These are phyloP conservation scores for Gallinago nigripennis DNA, from an alignment of 2,797 vertebrate species.

Conservation along the genomic window DNA sequence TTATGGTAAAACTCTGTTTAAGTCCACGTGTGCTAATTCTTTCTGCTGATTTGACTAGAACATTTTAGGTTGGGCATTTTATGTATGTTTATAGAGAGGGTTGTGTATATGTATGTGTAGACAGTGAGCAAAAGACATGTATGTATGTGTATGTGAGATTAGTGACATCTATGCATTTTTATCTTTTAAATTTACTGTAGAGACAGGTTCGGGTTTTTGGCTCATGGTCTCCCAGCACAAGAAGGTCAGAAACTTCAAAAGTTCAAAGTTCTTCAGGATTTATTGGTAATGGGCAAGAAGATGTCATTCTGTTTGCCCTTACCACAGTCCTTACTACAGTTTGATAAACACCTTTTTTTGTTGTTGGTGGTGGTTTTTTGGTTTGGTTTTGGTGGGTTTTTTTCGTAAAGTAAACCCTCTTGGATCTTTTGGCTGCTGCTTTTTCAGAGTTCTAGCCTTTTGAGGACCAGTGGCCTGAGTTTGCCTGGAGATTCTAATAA, in stretches of 20 bases:
- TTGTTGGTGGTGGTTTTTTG: too few relatives aligned
- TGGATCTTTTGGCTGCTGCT: background rate
- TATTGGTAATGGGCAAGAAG: background rate
- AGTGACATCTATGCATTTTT: background rate
- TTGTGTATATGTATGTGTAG: background rate
- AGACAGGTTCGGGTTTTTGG: background rate
- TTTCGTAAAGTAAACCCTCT: background rate
- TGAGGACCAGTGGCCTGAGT: background rate
- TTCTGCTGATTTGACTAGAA: background rate
- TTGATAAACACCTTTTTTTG: background rate
- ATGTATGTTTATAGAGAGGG: background rate
- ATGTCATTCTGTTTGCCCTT: background rate
- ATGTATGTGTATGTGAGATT: background rate
- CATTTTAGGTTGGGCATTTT: background rate
- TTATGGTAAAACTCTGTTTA: background rate
- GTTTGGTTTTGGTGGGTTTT: too few relatives aligned
- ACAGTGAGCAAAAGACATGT: accelerated
- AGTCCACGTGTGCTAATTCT: background rate
- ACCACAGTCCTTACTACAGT: background rate
- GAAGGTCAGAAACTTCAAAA: slow-evolving; percentile 17
- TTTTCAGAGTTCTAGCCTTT: background rate
- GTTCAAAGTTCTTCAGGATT: background rate
- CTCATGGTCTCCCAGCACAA: slow-evolving; percentile 40
- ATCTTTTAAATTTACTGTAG: background rate
- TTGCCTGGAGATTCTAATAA: background rate